phyloP scores from a whole-genome alignment of 2,888 invertebrate genomes.

The Drosophila pegasa region DNA sequence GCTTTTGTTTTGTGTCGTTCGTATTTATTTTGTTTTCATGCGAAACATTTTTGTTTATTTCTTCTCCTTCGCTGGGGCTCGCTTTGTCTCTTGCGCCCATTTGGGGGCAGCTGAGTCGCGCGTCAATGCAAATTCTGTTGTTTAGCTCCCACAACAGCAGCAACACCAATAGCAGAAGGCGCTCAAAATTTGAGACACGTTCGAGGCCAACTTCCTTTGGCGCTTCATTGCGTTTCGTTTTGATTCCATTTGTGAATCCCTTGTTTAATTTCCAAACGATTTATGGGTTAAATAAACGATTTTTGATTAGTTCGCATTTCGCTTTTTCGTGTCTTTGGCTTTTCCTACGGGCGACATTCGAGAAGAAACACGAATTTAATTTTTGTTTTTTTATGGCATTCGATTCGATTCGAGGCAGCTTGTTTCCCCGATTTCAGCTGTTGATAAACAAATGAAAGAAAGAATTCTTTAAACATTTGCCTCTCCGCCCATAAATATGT shows the following conservation, averaged over 20 bases:
- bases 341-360: slow-evolving; percentile 58
- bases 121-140: slow-evolving; percentile 65
- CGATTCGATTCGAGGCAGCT: slow-evolving; percentile 11
- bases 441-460: slow-evolving; percentile 35
- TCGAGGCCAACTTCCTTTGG: slow-evolving; percentile 53
- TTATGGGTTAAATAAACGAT: slow-evolving; percentile 78
- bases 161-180: slow-evolving; percentile 25
- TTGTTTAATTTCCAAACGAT: slow-evolving; percentile 58
- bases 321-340: slow-evolving; percentile 25
- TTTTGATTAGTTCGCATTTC: slow-evolving; percentile 64
- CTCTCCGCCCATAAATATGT: slow-evolving; percentile 5
- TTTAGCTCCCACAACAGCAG: slow-evolving; percentile 12
- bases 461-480: slow-evolving; percentile 29
- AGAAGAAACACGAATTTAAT: slow-evolving; percentile 25
- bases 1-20: slow-evolving; percentile 32
- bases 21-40: slow-evolving; percentile 68
- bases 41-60: slow-evolving; percentile 74
- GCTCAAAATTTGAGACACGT: slow-evolving; percentile 71
- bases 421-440: slow-evolving; percentile 34
- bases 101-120: slow-evolving; percentile 53
- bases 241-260: slow-evolving; percentile 28
- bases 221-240: slow-evolving; percentile 23
- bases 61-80: slow-evolving; percentile 29
- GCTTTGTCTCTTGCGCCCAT: slow-evolving; percentile 53
- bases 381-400: slow-evolving; percentile 50